Evolutionary conservation across 2,888 invertebrate species (phyloP), one percentile per base, ranked within the genome.

Genomic region (Eupithecia centaureata): DNA sequence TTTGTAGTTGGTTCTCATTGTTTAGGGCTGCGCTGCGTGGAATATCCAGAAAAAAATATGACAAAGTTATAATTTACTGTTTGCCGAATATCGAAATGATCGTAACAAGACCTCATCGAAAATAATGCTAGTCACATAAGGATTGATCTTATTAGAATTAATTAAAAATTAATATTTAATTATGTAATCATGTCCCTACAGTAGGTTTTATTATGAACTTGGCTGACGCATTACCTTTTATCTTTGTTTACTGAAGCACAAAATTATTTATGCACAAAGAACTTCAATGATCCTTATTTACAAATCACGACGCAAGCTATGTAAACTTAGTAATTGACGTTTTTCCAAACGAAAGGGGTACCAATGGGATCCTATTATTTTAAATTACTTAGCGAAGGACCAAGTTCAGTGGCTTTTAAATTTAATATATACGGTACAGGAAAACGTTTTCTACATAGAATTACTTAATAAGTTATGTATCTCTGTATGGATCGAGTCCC

Each of bases 81-180:
- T 54, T 28, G 13, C 7, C 32, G 30, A 56, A 56, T 56, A 32
- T 56, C 22, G 32, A 56, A 56, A 56, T 28, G 5, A 10, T 30
- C 30, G 57, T 33, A 32, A 18, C 22, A 15, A 35, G n/a, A 28
- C 10, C 22, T 15, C 5, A 67, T 52, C 59, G 30, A 63, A 67
- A 60, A 64, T 54, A 65, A 52, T 64, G 70, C 75, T 75, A 73
- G 75, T 75, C 75, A 73, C 35, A 42, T 63, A 73, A 52, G 65
- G 69, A 72, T 65, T 65, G 69, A 74, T 76, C 71, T 73, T 72
- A 68, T 61, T 74, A 75, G 68, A 63, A 27, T 25, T 72, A 72
- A n/a, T n/a, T n/a, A n/a, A n/a, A n/a, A 73, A 67, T 58, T 58
- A 63, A 70, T 22, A 71, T 38, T 58, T 30, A 33, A 32, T 57